Base-by-base conservation (phyloP, 2,797 vertebrate species). In the Percopsis omiscomaycus region DNA sequence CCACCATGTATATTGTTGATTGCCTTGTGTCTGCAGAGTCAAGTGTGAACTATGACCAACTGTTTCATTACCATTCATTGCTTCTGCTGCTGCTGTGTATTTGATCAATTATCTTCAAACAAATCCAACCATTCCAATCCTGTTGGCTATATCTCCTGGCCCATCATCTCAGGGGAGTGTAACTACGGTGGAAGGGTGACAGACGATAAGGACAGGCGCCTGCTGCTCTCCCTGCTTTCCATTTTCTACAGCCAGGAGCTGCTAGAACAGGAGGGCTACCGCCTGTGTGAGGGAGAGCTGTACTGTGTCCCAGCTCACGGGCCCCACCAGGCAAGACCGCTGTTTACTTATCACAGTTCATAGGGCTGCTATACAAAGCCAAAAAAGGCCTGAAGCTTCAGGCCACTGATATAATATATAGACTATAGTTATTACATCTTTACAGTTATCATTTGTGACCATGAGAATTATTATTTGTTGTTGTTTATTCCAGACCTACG, bases 181-280 rank as follows among this genome's bases (percentile, higher is more conserved):
- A 98, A 98, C 88, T 98, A 98, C 1, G 96, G 96, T 37, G 96
- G 96, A 0, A 91, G 96, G 86, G 96, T 98, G 80, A 98, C 96
- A 1, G 96, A 98, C 74, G 96, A 98, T 81, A 97, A 97, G 84
- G 96, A 98, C 90, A 92, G 96, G 29, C 93, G 95, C 45, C 93
- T 98, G 69, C 93, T 98, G 59, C 80, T 98, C 32, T 98, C 95
- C 0, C 93, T 98, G 58, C 90, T 98, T 70, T 95, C 95, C 52
- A 89, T 84, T 30, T 94, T 98, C 84, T 98, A 95, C 75, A 94
- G 75, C 78, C 85, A 88, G 80, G 93, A 96, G 8, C 85, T 98
- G 42, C 86, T 96, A 50, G 55, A 82, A 28, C 82, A 92, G 80
- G 94, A 96, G 11, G 57, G 71, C 54, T 96, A 95, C 68, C 77